These are phyloP conservation scores for Drosophila trapezifrons DNA, from an alignment of 1,140 invertebrate species.

Conservation along the genomic window DNA sequence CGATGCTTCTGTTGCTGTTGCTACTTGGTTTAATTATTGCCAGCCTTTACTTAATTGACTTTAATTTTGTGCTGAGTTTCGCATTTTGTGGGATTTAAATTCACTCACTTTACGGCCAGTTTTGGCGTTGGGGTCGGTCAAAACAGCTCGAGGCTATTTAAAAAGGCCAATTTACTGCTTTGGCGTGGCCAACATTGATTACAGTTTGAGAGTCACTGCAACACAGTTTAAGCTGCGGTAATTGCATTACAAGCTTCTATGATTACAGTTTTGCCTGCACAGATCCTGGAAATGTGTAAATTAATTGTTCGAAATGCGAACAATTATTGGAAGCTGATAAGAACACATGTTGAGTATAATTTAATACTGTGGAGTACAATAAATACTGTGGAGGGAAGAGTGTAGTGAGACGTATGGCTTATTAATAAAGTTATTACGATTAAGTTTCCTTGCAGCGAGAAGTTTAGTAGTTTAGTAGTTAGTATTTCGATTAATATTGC, in stretches of 20 bases:
- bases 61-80: conserved; percentile 32
- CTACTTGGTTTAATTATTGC: conserved; percentile 37
- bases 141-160: conserved; percentile 21
- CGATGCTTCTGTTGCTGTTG: conserved; percentile 2
- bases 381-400: neutral
- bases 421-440: neutral
- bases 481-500: neutral
- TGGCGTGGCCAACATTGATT: conserved; percentile 20
- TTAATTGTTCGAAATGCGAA: conserved; percentile 3
- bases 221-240: conserved; percentile 8
- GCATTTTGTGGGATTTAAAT: conserved; percentile 37
- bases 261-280: conserved; percentile 28
- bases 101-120: conserved; percentile 29
- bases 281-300: conserved; percentile 2
- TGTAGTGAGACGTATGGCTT: neutral
- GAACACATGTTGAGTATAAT: conserved; percentile 1
- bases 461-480: neutral
- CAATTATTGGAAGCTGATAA: neutral
- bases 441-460: neutral
- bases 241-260: conserved; percentile 9
- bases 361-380: neutral
- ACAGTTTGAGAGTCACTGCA: conserved; percentile 27
- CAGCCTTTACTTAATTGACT: conserved; percentile 46
- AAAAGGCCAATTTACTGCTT: conserved; percentile 36
- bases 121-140: conserved; percentile 16